Evolutionary conservation across 1,140 invertebrate genomes (phyloP).

Genomic region (Planococcus citri): DNA sequence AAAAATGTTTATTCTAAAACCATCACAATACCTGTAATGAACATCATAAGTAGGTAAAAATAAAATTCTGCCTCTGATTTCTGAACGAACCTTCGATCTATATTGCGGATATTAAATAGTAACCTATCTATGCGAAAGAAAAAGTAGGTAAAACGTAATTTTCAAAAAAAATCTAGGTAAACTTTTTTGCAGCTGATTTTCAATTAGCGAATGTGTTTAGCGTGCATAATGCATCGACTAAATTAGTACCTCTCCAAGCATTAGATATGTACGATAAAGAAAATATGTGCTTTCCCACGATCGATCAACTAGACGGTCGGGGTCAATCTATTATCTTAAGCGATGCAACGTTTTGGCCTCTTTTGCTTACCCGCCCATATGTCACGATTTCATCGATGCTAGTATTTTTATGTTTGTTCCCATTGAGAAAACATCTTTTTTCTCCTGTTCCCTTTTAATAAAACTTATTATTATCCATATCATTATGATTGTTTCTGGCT

Average conservation of each 20-base stretch:
- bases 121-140: too few relatives aligned
- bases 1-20: too few relatives aligned
- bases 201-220: not conserved
- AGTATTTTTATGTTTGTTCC: not conserved
- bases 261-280: not conserved
- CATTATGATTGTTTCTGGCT: not conserved
- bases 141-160: too few relatives aligned
- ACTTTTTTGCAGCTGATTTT: not conserved
- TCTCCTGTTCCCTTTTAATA: too few relatives aligned
- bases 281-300: conserved; percentile 2
- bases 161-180: not conserved
- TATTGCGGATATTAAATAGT: too few relatives aligned
- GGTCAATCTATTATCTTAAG: not conserved
- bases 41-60: too few relatives aligned
- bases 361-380: conserved; percentile 6
- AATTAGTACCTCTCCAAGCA: not conserved
- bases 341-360: not conserved
- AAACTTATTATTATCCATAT: not conserved
- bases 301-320: not conserved
- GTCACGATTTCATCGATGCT: not conserved
- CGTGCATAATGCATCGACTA: not conserved
- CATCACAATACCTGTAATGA: too few relatives aligned
- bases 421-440: not conserved
- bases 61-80: too few relatives aligned
- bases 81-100: too few relatives aligned